Evolutionary conservation across 2,888 invertebrate species (phyloP), one percentile per base, ranked within the genome.

Genomic region (Frankliniella fusca): DNA sequence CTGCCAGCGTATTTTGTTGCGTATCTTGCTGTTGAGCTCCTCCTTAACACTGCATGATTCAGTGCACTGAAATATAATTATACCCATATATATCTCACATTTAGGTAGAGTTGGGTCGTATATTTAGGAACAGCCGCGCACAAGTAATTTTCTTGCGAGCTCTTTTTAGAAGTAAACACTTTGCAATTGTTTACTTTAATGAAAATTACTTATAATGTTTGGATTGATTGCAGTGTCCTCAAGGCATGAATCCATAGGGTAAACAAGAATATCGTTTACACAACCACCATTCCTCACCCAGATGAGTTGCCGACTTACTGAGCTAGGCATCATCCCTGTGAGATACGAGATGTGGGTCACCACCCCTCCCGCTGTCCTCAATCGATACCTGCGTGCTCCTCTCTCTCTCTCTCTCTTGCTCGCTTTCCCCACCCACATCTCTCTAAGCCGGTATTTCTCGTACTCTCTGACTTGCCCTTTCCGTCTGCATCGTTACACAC

Each of bases 341-440:
- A 54, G 54, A 54, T 54, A 54, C 70, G 70, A 70, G 70, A 76
- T 76, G 70, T 76, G 70, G 70, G 70, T 76, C 70, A 76, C n/a
- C 70, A 54, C 70, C 70, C 70, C 70, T 76, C 70, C 70, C 70
- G 70, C 70, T 27, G 70, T 76, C 70, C 27, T 76, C 70, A 76
- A 76, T 76, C 70, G 70, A 76, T 76, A 76, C 70, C 70, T 76
- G 70, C 70, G 70, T 76, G 70, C 70, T 23, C 70, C 70, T 76
- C 70, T 76, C 23, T 76, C 70, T 76, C 27, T 76, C 10, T 23
- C 70, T 54, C 70, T 27, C 23, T 23, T 70, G n/a, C 27, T 76
- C 27, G 23, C 70, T 27, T n/a, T 11, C 12, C 27, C 70, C 70
- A 27, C 12, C 15, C 61, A 20, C 15, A 20, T 38, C 38, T 38